A percentile compares a stretch with the other conserved stretches of the same genome.
Conservation (phyloP, 2,797 vertebrate genomes). For the Steatocranus sp. region DNA sequence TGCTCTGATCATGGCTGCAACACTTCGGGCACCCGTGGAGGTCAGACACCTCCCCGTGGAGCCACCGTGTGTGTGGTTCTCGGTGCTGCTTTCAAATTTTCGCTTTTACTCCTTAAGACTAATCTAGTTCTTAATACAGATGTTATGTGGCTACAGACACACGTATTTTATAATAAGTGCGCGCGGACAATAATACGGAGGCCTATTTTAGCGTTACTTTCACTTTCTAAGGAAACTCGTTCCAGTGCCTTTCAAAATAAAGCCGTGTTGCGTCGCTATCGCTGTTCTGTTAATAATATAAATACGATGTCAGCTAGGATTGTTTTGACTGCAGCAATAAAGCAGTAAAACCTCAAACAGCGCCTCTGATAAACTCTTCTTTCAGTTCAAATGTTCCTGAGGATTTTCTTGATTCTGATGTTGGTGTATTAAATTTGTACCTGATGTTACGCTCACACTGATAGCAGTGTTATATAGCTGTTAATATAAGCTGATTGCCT, state of each 20-base stretch:
- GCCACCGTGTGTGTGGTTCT: no score
- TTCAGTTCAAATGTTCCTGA: not conserved
- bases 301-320: not conserved
- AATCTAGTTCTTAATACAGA: not conserved
- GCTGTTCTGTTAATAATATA: not conserved
- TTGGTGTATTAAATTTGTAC: accelerated
- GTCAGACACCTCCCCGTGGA: no score
- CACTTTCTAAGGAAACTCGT: not conserved
- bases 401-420: not conserved
- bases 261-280: not conserved
- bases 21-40: no score
- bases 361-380: not conserved
- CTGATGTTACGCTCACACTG: not conserved
- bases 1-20: no score
- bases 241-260: not conserved
- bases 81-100: no score
- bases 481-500: not conserved
- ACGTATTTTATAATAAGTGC: not conserved
- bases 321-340: not conserved
- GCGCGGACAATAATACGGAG: not conserved
- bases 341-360: not conserved
- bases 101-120: not conserved
- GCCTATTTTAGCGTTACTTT: not conserved
- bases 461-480: accelerated
- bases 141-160: not conserved